Percentiles rank a stretch among this genome's conserved stretches.
Evolutionary conservation across 2,797 vertebrate species (phyloP).

Genomic region (Macrochelys suwanniensis): DNA sequence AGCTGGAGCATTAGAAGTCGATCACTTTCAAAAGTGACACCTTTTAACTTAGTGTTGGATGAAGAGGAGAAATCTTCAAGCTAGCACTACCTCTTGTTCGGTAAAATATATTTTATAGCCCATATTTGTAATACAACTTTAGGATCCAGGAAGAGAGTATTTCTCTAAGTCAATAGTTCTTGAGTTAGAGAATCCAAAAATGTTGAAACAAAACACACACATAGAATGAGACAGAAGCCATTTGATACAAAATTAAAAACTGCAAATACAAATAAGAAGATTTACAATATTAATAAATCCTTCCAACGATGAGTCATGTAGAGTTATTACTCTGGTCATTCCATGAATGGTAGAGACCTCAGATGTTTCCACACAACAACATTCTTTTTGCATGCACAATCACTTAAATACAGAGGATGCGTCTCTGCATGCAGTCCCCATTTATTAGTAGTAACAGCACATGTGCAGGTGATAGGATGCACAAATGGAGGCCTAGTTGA

Average conservation of each 20-base stretch:
- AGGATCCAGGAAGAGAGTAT: not conserved
- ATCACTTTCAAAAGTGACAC: not conserved
- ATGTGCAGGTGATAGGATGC: not conserved
- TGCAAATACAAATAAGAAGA: not conserved
- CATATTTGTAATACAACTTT: not conserved
- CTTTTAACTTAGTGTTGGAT: not conserved
- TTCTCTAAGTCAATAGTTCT: not conserved
- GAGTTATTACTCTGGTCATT: not conserved
- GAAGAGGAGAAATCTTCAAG: not conserved
- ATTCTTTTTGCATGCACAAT: constrained; percentile 18
- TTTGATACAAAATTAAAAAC: not conserved
- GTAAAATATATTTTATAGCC: not conserved
- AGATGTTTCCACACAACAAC: not conserved
- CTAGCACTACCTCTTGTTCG: not conserved
- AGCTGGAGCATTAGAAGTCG: not conserved
- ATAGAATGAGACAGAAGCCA: not conserved
- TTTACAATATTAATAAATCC: constrained; percentile 46
- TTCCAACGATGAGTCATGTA: constrained; percentile 36
- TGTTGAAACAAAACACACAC: not conserved
- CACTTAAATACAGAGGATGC: not conserved
- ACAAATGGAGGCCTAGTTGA: not conserved
- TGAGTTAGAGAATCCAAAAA: not conserved
- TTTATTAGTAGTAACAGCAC: not conserved
- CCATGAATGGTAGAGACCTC: constrained; percentile 23
- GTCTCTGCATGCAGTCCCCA: not conserved